phyloP scores from a whole-genome alignment of 2,113 vertebrate genomes.

The rat (Rattus norvegicus) region DNA sequence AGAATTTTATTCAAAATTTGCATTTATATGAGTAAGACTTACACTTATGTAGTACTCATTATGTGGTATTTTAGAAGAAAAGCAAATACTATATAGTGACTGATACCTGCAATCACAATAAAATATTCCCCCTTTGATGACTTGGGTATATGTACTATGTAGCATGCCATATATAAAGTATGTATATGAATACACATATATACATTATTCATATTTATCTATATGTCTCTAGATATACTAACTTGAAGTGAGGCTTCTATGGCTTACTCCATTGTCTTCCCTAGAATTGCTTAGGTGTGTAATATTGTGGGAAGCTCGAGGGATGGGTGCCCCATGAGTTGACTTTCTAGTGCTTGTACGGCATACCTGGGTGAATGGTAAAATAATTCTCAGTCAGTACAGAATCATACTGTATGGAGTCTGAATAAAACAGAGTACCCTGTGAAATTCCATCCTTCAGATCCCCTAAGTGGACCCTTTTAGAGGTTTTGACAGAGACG shows the following conservation, averaged over 20 bases:
- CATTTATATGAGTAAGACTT: slow-evolving; percentile 10
- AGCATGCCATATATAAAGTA: neutral
- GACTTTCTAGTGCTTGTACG: neutral
- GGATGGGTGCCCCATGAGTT: neutral
- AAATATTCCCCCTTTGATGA: slow-evolving; percentile 33
- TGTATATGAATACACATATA: neutral
- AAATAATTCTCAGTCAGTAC: neutral
- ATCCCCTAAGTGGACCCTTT: neutral
- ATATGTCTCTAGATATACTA: neutral
- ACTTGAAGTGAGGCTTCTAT: neutral
- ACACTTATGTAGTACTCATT: neutral
- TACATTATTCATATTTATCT: neutral
- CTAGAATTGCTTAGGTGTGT: slow-evolving; percentile 36
- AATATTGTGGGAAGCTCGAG: neutral
- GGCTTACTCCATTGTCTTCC: neutral
- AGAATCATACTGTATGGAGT: neutral
- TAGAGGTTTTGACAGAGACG: neutral
- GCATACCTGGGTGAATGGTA: neutral
- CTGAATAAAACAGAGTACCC: neutral
- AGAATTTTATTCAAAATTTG: slow-evolving; percentile 38
- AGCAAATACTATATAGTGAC: neutral
- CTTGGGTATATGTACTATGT: neutral
- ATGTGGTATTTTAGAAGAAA: slow-evolving; percentile 3
- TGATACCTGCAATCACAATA: slow-evolving; percentile 24
- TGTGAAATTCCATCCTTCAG: neutral